Base-by-base conservation (phyloP, 1,140 invertebrate genomes). In the Campodea augens region DNA sequence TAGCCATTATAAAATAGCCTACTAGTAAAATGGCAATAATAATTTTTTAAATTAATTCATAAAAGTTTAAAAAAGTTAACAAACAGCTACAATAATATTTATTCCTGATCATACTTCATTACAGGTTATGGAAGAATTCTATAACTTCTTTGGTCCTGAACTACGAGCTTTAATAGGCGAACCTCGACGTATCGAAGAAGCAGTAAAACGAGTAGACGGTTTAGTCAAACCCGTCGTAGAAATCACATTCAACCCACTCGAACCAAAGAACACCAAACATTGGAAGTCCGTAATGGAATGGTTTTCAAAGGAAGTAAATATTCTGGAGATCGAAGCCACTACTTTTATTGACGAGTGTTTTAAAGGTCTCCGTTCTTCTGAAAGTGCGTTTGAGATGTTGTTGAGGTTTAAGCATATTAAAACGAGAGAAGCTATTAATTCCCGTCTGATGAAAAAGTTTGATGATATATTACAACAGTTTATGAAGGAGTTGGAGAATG, bases 321-420 rank as follows among this genome's bases (percentile, higher is more conserved):
- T 66, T 47, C 66, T 91, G 2, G 86, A 92, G 57, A 68, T 71
- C n/a, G 79, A 89, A 55, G 81, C 84, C 0, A 78, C 78, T 52
- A 71, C 68, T 45, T 87, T 89, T 49, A 86, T 91, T 39, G 81
- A 90, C 58, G 73, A 84, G 51, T 83, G 81, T 47, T 91, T 93
- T 56, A 74, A 72, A 43, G 74, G 73, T 47, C 64, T 87, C 24
- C 66, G 73, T 37, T 84, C 73, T 23, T 77, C 87, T 0, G 79
- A 88, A 58, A 71, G 77, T 39, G 83, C 84, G 1, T 64, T 90
- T 25, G 69, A 79, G 29, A 74, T 87, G 55, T 64, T 93, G 1
- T 58, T 81, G 12, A 87, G 82, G 57, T 81, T 90, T 49, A 74
- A 82, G 51, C 69, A 77, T 46, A 74, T 85, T 38, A 71, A 84